Percentiles rank a stretch among this genome's conserved stretches.
Evolutionary conservation across 2,113 vertebrate genomes (phyloP).

Genomic region (Eulacestoma nigropectus): DNA sequence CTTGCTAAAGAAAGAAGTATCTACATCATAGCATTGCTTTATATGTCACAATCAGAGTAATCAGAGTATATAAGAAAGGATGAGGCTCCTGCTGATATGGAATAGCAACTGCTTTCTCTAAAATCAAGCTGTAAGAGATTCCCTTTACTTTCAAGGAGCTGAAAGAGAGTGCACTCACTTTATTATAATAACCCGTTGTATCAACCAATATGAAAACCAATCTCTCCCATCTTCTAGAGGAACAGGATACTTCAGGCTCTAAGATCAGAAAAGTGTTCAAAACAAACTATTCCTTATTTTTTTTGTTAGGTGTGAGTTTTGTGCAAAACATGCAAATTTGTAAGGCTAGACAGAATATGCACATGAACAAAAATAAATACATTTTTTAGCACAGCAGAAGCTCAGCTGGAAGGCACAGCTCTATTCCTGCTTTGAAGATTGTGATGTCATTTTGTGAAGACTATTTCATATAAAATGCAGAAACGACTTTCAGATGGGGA

Average conservation of each 20-base stretch:
- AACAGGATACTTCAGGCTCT: not conserved
- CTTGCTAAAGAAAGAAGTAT: not conserved
- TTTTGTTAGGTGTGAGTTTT: not conserved
- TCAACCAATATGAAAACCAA: not conserved
- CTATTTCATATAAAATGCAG: not conserved
- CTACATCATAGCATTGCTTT: not conserved
- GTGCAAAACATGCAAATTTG: not conserved
- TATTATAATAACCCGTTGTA: not conserved
- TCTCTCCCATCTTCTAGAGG: not conserved
- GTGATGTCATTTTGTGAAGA: not conserved
- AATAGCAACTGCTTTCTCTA: slow-evolving; percentile 14
- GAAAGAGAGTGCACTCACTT: not conserved
- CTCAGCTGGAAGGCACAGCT: not conserved
- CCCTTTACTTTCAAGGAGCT: not conserved
- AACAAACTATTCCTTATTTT: not conserved
- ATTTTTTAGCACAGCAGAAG: not conserved
- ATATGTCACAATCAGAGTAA: slow-evolving; percentile 32
- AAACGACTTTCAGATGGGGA: not conserved
- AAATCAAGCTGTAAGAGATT: slow-evolving; percentile 37
- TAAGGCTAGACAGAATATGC: not conserved
- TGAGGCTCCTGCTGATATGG: not conserved
- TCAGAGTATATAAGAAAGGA: not conserved
- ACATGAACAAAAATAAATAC: not conserved
- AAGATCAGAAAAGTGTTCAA: not conserved
- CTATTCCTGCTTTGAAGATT: not conserved